Evolutionary conservation across 2,888 invertebrate species (phyloP), one percentile per base, ranked within the genome.

Genomic region (Standfussiana lucernea): DNA sequence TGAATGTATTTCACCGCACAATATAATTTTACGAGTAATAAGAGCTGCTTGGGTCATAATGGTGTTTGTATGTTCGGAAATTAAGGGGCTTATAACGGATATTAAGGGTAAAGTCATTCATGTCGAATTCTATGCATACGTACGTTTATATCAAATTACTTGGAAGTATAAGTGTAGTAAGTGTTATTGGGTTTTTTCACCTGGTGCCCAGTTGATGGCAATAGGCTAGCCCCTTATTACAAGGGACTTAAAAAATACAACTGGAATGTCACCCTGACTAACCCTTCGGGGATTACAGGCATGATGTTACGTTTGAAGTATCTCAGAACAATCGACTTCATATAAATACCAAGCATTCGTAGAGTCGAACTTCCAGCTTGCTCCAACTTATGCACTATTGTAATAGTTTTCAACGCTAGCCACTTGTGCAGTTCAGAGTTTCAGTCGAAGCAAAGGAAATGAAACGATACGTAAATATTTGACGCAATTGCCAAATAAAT

Each of bases 11-110:
- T 74, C 35, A 28, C 47, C 42, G 66, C 37, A 75, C 62, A 72
- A 72, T 76, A 76, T 83, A 76, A 76, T 73, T 76, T 83, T 68
- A 80, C 76, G 83, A 70, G 53, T 73, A 70, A 70, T 82, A 79
- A 62, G 79, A 70, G 50, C 37, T 61, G 59, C 69, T 69, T 70
- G 35, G 61, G 56, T 11, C 73, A 59, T 64, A 70, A 79, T 56
- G 50, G 61, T 70, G 28, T 71, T 73, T 79, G 79, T 82, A 68
- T 67, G 65, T 70, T 62, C 42, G 65, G 53, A 66, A 82, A 70
- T 78, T 42, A 73, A 56, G 69, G 32, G 47, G 47, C 47, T 50
- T 50, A 45, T 62, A 62, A 56, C 47, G 70, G 56, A 79, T 79
- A 83, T 67, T 62, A 79, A 62, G 35, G 28, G 42, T 47, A 72